Evolutionary conservation across 2,797 vertebrate species (phyloP).

Genomic region (Potorous gilbertii): DNA sequence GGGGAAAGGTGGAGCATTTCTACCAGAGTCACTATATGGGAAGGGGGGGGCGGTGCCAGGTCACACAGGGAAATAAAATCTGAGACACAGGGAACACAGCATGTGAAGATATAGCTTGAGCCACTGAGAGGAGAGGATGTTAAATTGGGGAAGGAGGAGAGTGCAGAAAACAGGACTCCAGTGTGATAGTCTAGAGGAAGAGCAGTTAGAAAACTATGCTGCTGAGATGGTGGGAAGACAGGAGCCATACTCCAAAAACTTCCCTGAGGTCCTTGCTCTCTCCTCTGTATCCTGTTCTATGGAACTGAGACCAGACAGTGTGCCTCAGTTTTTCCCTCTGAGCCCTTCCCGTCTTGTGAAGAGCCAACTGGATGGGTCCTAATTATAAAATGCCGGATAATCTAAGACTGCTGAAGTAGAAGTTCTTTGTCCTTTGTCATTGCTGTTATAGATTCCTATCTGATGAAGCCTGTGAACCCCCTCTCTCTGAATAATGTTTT

Average conservation of each 20-base stretch:
- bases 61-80: neutral
- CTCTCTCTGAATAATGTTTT: neutral
- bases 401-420: neutral
- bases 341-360: constrained; percentile 55
- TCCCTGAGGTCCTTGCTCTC: neutral
- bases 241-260: neutral
- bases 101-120: neutral
- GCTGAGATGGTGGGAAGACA: neutral
- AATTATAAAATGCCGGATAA: neutral
- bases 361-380: neutral
- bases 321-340: constrained; percentile 23
- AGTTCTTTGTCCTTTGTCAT: neutral
- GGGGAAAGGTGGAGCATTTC: neutral
- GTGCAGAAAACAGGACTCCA: neutral
- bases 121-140: neutral
- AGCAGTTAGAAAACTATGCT: neutral
- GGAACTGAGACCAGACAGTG: neutral
- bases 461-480: neutral
- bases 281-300: neutral
- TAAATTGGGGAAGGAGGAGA: neutral
- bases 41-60: neutral
- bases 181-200: neutral
- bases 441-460: neutral
- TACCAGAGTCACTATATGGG: neutral
- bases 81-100: neutral